phyloP scores from a whole-genome alignment of 37 sponge, comb jelly and placozoan species.

The Spongia lamella region DNA sequence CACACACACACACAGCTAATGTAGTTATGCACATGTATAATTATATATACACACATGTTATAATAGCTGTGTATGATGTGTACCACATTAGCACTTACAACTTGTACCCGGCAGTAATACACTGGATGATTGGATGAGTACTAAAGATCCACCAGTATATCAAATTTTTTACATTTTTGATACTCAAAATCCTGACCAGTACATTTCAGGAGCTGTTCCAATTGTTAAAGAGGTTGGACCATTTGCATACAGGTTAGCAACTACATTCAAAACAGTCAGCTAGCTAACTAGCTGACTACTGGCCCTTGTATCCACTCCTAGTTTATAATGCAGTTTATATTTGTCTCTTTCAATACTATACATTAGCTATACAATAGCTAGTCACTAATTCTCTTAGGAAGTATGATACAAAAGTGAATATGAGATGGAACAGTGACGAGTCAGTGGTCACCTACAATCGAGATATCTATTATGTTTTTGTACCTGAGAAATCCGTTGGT shows the following conservation, averaged over 20 bases:
- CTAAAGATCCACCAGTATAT: conserved; percentile 42
- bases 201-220: conserved; percentile 42
- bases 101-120: conserved; percentile 6
- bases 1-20: too few species aligned
- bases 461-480: conserved; percentile 45
- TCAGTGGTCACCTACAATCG: conserved; percentile 50
- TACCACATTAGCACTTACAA: background rate
- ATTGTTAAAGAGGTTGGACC: conserved; percentile 73
- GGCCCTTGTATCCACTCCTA: background rate
- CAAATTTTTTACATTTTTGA: conserved; percentile 63
- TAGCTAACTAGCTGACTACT: too few species aligned
- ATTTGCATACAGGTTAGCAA: conserved; percentile 60
- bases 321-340: background rate
- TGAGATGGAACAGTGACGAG: conserved; percentile 55
- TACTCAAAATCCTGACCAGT: conserved; percentile 64
- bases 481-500: conserved; percentile 10
- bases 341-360: too few species aligned
- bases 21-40: too few species aligned
- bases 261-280: background rate
- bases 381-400: too few species aligned
- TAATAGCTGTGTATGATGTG: too few species aligned
- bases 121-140: conserved; percentile 23
- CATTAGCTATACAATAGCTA: too few species aligned
- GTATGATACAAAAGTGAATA: conserved; percentile 45
- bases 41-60: too few species aligned